Conservation (phyloP, 2,888 invertebrate species). For the Acleris literana region DNA sequence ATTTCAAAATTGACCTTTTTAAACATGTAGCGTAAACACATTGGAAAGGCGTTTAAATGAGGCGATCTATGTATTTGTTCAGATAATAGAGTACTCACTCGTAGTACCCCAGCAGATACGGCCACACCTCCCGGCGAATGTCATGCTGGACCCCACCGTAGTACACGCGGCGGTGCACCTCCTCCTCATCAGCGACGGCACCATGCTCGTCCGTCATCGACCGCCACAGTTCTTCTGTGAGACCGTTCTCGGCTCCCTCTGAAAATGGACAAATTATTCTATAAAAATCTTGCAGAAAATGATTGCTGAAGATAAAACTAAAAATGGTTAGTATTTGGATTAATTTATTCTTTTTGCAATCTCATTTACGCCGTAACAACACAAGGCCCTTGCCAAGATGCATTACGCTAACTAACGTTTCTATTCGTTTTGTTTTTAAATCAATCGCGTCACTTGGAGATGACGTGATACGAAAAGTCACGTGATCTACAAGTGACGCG, state of each 20-base stretch:
- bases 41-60: no score
- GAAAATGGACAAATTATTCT: not conserved
- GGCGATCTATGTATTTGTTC: no score
- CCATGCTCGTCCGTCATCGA: conserved; percentile 85
- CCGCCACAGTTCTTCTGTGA: conserved; percentile 91
- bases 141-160: conserved; percentile 93
- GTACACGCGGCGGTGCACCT: conserved; percentile 93
- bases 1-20: no score
- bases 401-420: no score
- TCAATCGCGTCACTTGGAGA: no score
- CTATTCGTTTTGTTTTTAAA: no score
- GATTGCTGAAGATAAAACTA: no score
- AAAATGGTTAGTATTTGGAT: no score
- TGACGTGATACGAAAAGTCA: no score
- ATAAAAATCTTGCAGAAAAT: not conserved
- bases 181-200: conserved; percentile 84
- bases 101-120: conserved; percentile 93
- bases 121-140: conserved; percentile 93
- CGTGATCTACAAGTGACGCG: no score
- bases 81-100: conserved; percentile 64
- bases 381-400: no score
- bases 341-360: not conserved
- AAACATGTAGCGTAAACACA: no score
- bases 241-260: conserved; percentile 86
- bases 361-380: not conserved